Base-by-base conservation (phyloP, 2,888 invertebrate species). In the Rutpela maculata region DNA sequence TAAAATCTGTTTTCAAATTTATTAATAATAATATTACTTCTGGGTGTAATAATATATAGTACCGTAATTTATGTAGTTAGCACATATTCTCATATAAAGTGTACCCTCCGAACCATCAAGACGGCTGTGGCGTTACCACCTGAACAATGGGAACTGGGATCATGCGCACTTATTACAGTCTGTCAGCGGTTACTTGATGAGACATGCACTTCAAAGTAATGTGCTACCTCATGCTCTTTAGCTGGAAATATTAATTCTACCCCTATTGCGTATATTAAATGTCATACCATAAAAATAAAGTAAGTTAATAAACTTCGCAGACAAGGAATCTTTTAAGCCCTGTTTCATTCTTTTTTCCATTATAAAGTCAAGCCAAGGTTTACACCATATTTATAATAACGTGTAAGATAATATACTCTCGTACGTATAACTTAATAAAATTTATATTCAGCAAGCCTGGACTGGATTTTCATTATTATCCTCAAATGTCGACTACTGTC, bases 41-140 rank as follows among this genome's bases (percentile, higher is more conserved):
- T 78, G 76, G 62, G 73, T 76, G 80, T 74, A 83, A 82, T 82
- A 80, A 81, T 65, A 31, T 65, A 31, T 72, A 72, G 74, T 80
- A 75, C 78, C 81, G 83, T 84, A 84, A 84, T 83, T 84, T 83
- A 82, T 81, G 78, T 77, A 83, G 82, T 84, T 83, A 81, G 73
- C 81, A 81, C 81, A 83, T 76, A 82, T 81, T 82, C 82, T 76
- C 82, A 80, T 81, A 82, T 83, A 84, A 84, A 84, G 83, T 79
- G 74, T 63, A 78, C 81, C 83, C 50, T 50, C 50, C 3, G 50
- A 50, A 78, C 78, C 77, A 82, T 84, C 81, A 84, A 83, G 83
- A 81, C 79, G 77, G 76, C 79, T 76, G 78, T 80, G 82, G 80
- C 80, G 83, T 75, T 80, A 79, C 82, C 80, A 80, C 82, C 79